These are phyloP conservation scores for Chiroxiphia lanceolata DNA, from an alignment of 2,797 vertebrate species.

Conservation along the genomic window DNA sequence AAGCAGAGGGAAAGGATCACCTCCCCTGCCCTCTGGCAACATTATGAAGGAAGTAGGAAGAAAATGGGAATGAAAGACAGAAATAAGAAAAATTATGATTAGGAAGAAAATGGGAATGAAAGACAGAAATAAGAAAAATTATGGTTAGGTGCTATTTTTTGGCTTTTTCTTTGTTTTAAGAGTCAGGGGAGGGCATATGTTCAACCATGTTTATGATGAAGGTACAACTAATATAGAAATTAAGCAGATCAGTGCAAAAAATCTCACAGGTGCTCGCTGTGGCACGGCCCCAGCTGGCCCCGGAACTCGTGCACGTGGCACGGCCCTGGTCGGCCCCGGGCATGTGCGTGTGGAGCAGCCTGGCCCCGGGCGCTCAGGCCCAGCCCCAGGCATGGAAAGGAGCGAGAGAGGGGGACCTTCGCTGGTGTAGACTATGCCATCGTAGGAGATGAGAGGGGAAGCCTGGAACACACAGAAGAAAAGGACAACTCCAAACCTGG, in stretches of 20 bases:
- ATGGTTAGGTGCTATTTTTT: neutral
- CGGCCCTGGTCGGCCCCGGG: too few species aligned
- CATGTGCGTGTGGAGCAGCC: too few species aligned
- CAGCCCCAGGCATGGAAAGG: too few species aligned
- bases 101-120: neutral
- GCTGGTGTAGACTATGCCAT: too few species aligned
- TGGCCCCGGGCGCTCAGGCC: too few species aligned
- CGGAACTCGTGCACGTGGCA: too few species aligned
- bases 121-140: neutral
- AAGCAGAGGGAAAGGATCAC: neutral
- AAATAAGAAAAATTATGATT: neutral
- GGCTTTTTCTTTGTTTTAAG: neutral
- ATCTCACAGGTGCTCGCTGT: neutral
- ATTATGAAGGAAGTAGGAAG: neutral
- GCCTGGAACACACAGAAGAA: too few species aligned
- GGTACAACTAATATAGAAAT: neutral
- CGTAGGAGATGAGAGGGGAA: too few species aligned
- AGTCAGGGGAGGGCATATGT: neutral
- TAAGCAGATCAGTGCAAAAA: neutral
- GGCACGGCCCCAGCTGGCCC: too few species aligned
- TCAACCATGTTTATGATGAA: neutral
- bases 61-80: neutral
- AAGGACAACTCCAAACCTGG: too few species aligned
- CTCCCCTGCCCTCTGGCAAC: neutral
- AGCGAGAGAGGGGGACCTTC: too few species aligned